Conservation (phyloP, 2,888 invertebrate genomes). For the Troides aeacus region DNA sequence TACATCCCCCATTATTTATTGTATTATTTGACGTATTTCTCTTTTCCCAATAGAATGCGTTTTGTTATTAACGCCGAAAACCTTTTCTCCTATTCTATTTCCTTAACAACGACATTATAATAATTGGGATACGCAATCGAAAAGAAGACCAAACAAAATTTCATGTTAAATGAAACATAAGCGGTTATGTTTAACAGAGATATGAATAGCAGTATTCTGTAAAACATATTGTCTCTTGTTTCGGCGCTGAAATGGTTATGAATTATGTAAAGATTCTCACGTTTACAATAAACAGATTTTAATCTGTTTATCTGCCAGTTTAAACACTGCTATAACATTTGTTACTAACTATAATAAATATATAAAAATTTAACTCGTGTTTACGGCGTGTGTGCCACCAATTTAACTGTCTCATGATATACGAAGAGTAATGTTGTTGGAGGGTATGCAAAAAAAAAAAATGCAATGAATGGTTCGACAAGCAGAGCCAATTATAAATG, state of each 20-base stretch:
- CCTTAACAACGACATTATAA: too few species aligned
- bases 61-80: too few species aligned
- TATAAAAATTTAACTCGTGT: conserved; percentile 50
- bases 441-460: conserved; percentile 72
- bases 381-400: conserved; percentile 60
- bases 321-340: conserved; percentile 32
- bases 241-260: conserved; percentile 73
- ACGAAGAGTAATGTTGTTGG: conserved; percentile 76
- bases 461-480: conserved; percentile 69
- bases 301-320: conserved; percentile 37
- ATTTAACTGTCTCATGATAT: conserved; percentile 77
- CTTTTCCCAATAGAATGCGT: too few species aligned
- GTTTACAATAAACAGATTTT: conserved; percentile 51
- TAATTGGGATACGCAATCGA: too few species aligned
- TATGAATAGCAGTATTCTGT: conserved; percentile 41
- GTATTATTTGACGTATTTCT: background rate
- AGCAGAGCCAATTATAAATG: conserved; percentile 80
- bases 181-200: background rate
- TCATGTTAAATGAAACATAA: background rate
- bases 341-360: background rate
- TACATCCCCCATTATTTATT: background rate
- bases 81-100: too few species aligned
- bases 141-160: background rate
- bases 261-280: conserved; percentile 70
- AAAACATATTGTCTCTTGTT: conserved; percentile 67